These are phyloP conservation scores for Nebria salina DNA, from an alignment of 2,888 invertebrate species.

Conservation along the genomic window DNA sequence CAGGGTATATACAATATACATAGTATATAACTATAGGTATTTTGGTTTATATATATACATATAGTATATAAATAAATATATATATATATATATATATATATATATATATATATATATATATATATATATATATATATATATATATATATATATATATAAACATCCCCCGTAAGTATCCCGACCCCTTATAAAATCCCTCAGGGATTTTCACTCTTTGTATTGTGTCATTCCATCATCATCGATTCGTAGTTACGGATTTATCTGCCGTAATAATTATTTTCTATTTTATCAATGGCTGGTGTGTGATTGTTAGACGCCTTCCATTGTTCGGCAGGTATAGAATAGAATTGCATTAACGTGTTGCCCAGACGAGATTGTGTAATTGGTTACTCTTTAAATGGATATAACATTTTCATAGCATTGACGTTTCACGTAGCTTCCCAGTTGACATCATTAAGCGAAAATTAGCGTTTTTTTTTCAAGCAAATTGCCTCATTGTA, in stretches of 20 bases:
- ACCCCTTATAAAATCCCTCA: slow-evolving; percentile 10
- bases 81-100: background rate
- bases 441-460: too few species aligned
- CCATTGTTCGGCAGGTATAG: background rate
- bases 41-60: background rate
- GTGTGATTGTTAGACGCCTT: background rate
- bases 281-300: background rate
- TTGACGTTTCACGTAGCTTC: too few species aligned
- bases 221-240: slow-evolving; percentile 25
- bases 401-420: too few species aligned
- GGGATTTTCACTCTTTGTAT: slow-evolving; percentile 30
- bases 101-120: slow-evolving; percentile 1
- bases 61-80: background rate
- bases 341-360: background rate
- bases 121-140: background rate
- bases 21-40: background rate
- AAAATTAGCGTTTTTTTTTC: too few species aligned
- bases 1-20: background rate
- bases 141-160: too few species aligned
- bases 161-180: background rate
- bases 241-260: slow-evolving; percentile 27
- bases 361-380: too few species aligned
- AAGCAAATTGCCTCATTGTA: too few species aligned
- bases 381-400: too few species aligned
- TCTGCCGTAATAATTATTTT: slow-evolving; percentile 14